Evolutionary conservation across 2,113 vertebrate genomes (phyloP).

Genomic region (Holacanthus passer): DNA sequence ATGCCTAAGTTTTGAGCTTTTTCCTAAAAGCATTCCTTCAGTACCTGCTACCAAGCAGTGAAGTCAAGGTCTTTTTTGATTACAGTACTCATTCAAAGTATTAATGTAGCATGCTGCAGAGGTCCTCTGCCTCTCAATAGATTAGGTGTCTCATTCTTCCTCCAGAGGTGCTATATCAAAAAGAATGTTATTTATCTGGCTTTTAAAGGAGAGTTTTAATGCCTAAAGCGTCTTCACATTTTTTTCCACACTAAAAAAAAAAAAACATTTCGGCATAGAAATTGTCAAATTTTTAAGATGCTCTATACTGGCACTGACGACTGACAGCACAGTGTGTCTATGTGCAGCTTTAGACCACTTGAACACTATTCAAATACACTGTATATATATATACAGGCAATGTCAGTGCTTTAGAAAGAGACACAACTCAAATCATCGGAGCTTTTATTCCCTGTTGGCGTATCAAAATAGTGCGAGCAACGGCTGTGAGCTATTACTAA

Average conservation of each 20-base stretch:
- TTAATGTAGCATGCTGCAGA: background rate
- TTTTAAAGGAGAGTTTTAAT: background rate
- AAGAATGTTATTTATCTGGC: background rate
- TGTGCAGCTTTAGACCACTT: slow-evolving; percentile 6
- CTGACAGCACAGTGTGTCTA: background rate
- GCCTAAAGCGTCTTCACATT: background rate
- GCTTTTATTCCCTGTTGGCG: slow-evolving; percentile 25
- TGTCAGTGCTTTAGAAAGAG: slow-evolving; percentile 15
- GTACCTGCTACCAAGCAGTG: background rate
- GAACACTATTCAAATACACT: background rate
- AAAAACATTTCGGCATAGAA: background rate
- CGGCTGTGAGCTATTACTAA: slow-evolving; percentile 38
- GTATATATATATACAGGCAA: slow-evolving; percentile 6
- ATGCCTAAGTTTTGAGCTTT: background rate
- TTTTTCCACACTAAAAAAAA: background rate
- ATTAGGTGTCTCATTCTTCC: background rate
- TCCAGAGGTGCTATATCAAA: background rate
- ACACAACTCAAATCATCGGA: slow-evolving; percentile 18
- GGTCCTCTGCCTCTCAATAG: background rate
- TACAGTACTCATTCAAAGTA: background rate
- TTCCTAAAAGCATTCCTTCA: no score
- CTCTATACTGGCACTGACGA: background rate
- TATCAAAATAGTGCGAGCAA: slow-evolving; percentile 35
- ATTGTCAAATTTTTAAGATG: background rate
- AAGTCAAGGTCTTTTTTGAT: background rate